These are phyloP conservation scores for Archips crataeganus DNA, from an alignment of 2,888 invertebrate species.

Conservation along the genomic window DNA sequence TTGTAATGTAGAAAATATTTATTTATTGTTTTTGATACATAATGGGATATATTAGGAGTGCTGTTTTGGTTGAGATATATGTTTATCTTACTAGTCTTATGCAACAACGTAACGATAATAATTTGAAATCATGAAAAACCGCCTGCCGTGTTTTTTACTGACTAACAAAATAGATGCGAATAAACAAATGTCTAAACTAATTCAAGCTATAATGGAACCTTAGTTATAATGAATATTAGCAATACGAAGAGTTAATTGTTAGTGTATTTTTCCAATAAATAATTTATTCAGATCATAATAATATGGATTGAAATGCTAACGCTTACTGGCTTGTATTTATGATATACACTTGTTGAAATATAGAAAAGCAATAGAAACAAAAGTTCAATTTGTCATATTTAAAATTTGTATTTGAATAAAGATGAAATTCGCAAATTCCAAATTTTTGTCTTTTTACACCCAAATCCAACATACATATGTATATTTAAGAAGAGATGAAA, in stretches of 20 bases:
- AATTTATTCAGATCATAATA: slow-evolving; percentile 26
- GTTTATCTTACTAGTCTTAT: neutral
- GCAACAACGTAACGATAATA: too few species aligned
- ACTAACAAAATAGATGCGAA: neutral
- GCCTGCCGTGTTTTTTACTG: too few species aligned
- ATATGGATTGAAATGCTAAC: slow-evolving; percentile 23
- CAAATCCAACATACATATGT: neutral
- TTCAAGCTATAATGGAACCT: slow-evolving; percentile 12
- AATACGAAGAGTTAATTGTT: slow-evolving; percentile 28
- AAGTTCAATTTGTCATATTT: slow-evolving; percentile 40
- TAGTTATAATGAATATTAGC: slow-evolving; percentile 31
- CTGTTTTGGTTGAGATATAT: slow-evolving; percentile 24
- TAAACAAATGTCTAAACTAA: neutral
- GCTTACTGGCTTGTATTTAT: slow-evolving; percentile 39
- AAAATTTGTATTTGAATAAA: slow-evolving; percentile 43
- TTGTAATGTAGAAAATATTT: slow-evolving; percentile 43
- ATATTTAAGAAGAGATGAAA: too few species aligned
- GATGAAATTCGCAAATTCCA: slow-evolving; percentile 27
- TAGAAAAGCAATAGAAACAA: slow-evolving; percentile 41
- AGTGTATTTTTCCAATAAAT: slow-evolving; percentile 39
- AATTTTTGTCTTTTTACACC: neutral
- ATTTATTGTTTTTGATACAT: slow-evolving; percentile 48
- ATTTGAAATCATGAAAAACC: too few species aligned
- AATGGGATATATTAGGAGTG: slow-evolving; percentile 36
- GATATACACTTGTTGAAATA: slow-evolving; percentile 42